Evolutionary conservation across 2,797 vertebrate genomes (phyloP).

Genomic region (Myotis vivesi): DNA sequence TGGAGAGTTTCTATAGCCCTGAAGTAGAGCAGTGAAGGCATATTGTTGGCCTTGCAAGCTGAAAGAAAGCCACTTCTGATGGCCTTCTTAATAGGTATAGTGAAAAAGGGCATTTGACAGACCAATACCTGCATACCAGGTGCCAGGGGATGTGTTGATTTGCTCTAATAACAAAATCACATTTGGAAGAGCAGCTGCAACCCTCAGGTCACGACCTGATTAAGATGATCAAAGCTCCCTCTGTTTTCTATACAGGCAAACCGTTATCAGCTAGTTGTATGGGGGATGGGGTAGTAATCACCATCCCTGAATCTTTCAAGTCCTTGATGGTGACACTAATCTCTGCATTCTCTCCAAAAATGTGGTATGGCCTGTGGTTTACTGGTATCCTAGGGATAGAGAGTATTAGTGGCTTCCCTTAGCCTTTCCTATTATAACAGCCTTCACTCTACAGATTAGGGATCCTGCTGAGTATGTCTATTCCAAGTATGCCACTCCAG

Average conservation of each 20-base stretch:
- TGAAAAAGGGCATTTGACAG: background rate
- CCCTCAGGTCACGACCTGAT: background rate
- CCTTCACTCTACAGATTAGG: background rate
- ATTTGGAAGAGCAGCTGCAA: background rate
- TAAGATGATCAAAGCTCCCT: background rate
- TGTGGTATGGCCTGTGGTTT: background rate
- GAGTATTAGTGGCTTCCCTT: background rate
- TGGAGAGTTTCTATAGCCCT: background rate
- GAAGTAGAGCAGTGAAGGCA: background rate
- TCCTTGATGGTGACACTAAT: background rate
- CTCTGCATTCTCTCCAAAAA: background rate
- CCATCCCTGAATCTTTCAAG: background rate
- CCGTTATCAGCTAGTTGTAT: background rate
- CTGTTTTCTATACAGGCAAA: background rate
- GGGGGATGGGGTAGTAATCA: background rate
- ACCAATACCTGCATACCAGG: background rate
- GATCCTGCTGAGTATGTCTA: background rate
- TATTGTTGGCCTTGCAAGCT: background rate
- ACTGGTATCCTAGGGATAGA: background rate
- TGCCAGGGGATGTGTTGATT: background rate
- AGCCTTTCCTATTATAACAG: background rate
- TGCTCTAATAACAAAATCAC: background rate
- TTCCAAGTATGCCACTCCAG: background rate
- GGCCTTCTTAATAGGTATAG: background rate
- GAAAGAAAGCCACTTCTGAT: background rate